Percentiles rank a stretch among this genome's conserved stretches.
phyloP scores from a whole-genome alignment of 2,888 invertebrate species.

The Agrochola litura region DNA sequence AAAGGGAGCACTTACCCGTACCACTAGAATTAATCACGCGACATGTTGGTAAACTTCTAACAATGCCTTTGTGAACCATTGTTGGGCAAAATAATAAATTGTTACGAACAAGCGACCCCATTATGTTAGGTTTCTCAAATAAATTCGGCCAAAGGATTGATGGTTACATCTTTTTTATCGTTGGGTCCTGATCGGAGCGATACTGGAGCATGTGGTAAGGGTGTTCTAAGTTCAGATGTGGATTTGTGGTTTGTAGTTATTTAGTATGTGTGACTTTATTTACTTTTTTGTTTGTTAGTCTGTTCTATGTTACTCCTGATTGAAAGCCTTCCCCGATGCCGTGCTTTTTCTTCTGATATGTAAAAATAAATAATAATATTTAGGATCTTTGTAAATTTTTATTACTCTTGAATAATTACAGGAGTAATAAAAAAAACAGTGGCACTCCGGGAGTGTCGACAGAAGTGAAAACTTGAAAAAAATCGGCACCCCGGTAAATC shows the following conservation, averaged over 20 bases:
- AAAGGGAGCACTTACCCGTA: constrained; percentile 81
- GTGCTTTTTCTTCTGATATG: not conserved
- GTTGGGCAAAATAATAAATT: constrained; percentile 74
- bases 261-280: not conserved
- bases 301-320: not conserved
- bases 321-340: accelerated
- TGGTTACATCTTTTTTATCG: constrained; percentile 77
- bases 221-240: constrained; percentile 1
- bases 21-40: constrained; percentile 87
- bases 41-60: constrained; percentile 88
- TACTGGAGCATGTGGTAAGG: constrained; percentile 50
- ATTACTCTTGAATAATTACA: too few species aligned
- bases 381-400: too few species aligned
- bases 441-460: too few species aligned
- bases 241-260: constrained; percentile 20
- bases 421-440: too few species aligned
- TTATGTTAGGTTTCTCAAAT: constrained; percentile 78
- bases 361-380: not conserved
- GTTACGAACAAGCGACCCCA: constrained; percentile 68
- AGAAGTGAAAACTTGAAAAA: too few species aligned
- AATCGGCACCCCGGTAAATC: too few species aligned
- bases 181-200: constrained; percentile 59
- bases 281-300: not conserved
- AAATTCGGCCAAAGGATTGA: constrained; percentile 80
- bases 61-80: constrained; percentile 80